A percentile compares a stretch with the other conserved stretches of the same genome.
phyloP scores from a whole-genome alignment of 1,140 invertebrate genomes.

The Pinna nobilis region DNA sequence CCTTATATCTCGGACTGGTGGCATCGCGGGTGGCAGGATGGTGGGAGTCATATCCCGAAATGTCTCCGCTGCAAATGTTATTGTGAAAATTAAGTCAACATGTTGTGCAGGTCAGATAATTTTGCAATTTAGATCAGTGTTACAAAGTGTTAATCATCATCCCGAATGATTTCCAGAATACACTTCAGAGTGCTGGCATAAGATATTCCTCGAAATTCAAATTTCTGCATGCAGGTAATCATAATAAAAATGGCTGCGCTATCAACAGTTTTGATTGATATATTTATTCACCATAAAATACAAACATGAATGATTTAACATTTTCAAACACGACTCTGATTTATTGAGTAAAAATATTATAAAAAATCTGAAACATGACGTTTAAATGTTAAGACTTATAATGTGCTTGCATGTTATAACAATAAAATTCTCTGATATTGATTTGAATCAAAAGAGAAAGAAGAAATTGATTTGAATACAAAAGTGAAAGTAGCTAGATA shows the following conservation, averaged over 20 bases:
- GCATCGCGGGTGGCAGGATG: constrained; percentile 18
- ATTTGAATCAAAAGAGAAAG: neutral
- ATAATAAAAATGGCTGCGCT: neutral
- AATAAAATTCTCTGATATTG: no score
- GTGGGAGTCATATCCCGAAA: constrained; percentile 27
- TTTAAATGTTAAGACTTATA: no score
- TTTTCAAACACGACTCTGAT: no score
- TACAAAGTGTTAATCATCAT: no score
- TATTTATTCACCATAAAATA: no score
- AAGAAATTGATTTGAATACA: neutral
- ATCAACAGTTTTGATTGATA: no score
- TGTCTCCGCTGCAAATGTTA: constrained; percentile 27
- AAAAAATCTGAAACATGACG: no score
- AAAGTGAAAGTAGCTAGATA: constrained; percentile 4
- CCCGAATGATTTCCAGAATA: no score
- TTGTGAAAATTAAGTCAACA: neutral
- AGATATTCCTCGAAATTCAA: neutral
- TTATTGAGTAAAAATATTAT: neutral
- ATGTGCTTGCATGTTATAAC: no score
- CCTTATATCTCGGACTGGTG: constrained; percentile 26
- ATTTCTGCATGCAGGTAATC: neutral
- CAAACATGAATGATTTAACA: no score
- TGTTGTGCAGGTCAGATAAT: neutral
- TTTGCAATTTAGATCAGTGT: neutral
- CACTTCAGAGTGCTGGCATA: no score